Conservation (phyloP, 2,888 invertebrate species). For the Eucera pruinosa region DNA sequence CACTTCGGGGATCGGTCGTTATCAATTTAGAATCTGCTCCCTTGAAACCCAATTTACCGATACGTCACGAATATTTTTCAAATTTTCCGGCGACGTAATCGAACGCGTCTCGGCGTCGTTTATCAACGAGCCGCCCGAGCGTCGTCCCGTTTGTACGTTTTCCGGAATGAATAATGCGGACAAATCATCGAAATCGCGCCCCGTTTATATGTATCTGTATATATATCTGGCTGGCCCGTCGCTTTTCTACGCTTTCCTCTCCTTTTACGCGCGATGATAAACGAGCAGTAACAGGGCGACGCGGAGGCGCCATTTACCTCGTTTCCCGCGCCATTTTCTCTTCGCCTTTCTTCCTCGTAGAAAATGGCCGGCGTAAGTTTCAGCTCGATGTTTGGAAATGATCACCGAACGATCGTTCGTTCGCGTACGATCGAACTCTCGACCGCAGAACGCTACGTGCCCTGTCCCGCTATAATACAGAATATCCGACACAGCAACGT, state of each 20-base stretch:
- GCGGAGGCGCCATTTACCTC: neutral
- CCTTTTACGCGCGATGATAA: conserved; percentile 8
- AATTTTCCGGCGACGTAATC: conserved; percentile 13
- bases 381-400: conserved; percentile 20
- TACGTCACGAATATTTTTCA: conserved; percentile 7
- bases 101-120: conserved; percentile 20
- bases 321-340: neutral
- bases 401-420: conserved; percentile 49
- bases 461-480: conserved; percentile 47
- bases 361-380: neutral
- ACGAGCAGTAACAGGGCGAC: neutral
- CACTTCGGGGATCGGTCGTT: neutral
- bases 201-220: conserved; percentile 1
- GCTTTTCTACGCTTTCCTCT: neutral
- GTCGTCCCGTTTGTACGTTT: conserved; percentile 5
- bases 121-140: neutral
- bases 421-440: conserved; percentile 54
- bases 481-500: conserved; percentile 61
- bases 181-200: conserved; percentile 8
- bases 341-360: neutral
- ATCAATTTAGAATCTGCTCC: conserved; percentile 11
- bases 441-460: conserved; percentile 42
- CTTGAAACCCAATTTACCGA: neutral
- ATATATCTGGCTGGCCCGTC: too few relatives aligned
- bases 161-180: conserved; percentile 11